Base-by-base conservation (phyloP, 2,797 vertebrate species). In the Myotis daubentonii region DNA sequence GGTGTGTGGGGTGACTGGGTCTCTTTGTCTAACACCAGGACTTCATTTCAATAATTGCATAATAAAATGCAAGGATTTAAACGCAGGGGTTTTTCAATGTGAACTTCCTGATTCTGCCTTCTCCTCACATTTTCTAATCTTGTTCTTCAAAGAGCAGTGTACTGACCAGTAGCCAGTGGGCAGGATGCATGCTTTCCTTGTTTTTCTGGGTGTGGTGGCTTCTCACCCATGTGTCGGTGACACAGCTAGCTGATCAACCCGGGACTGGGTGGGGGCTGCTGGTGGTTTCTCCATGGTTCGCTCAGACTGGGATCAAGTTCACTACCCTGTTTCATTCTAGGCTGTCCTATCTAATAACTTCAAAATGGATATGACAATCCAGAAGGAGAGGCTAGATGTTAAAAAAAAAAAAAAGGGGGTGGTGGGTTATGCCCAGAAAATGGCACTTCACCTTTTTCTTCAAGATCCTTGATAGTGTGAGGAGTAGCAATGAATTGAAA, bases 1-100 rank as follows among this genome's bases (percentile, higher is more conserved):
- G 97, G 98, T 97, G 95, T 97, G 98, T 97, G 97, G 96, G 98
- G 86, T 97, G 96, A 96, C 7, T 91, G 96, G 97, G 96, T 95
- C 90, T 95, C 90, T 95, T 94, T 97, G 53, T 97, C 94, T 96
- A 95, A 98, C 95, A 92, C 79, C 95, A 90, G 72, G 80, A 33
- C 85, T 97, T 97, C 76, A 57, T 98, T 97, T 96, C 95, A 92
- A 47, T 95, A 78, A 97, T 94, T 94, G 30, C 57, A 8, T 88
- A 5, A 74, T 74, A 20, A 68, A 92, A 94, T 8, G 22, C 10
- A 25, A 82, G 81, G n/a, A 7, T 41, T 82, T 62, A 23, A 20
- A n/a, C 6, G n/a, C 91, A 94, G 82, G 91, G 87, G 83, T 81
- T 97, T 97, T 95, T 70, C 91, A 96, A 95, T 80, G 62, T 87